Percentiles rank a stretch among this genome's conserved stretches.
Conservation (phyloP, 2,797 vertebrate species). For the Columba guinea region DNA sequence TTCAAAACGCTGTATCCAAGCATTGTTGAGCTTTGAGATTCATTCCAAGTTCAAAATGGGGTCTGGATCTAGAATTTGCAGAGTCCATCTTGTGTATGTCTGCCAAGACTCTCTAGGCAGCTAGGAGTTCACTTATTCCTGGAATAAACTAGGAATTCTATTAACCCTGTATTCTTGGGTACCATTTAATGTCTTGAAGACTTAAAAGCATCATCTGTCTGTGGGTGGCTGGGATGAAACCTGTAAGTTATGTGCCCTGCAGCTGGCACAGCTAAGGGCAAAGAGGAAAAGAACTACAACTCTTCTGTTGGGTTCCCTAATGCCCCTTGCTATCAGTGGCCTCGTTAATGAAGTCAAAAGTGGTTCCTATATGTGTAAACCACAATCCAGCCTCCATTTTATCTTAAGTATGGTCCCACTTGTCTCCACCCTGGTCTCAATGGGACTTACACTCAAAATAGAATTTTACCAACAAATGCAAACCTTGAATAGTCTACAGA, state of each 20-base stretch:
- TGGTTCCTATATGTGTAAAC: background rate
- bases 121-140: background rate
- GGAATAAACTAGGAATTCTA: background rate
- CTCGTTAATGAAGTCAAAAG: background rate
- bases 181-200: background rate
- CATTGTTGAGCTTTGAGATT: background rate
- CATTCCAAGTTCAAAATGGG: background rate
- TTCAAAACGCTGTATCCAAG: background rate
- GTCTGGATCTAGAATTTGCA: background rate
- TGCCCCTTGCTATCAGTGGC: background rate
- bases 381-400: background rate
- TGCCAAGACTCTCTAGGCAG: background rate
- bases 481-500: background rate
- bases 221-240: background rate
- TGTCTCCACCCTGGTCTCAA: background rate
- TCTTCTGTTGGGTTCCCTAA: background rate
- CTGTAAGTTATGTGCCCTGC: background rate
- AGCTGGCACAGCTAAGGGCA: background rate
- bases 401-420: background rate
- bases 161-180: background rate
- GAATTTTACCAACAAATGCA: background rate
- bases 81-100: background rate
- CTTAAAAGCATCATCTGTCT: background rate
- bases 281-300: background rate
- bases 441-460: background rate